Conservation (phyloP, 2,888 invertebrate genomes). For the Pseudococcus jackbeardsleyi region DNA sequence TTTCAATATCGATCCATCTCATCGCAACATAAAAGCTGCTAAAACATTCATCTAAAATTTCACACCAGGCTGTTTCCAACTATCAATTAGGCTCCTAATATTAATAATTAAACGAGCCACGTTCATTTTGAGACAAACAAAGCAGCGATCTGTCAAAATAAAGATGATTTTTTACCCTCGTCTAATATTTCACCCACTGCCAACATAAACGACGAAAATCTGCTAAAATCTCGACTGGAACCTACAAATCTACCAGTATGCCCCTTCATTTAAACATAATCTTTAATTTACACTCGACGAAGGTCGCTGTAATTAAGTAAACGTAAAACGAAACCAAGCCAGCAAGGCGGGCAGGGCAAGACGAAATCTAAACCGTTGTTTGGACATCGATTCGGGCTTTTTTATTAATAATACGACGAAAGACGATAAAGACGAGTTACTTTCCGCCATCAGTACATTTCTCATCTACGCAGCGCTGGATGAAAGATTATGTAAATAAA, state of each 20-base stretch:
- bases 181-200: not conserved
- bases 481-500: conserved; percentile 32
- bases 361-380: conserved; percentile 20
- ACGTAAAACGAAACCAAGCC: not conserved
- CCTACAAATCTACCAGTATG: not conserved
- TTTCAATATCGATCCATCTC: not conserved
- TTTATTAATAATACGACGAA: conserved; percentile 28
- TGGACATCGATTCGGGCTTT: conserved; percentile 23
- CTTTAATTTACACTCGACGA: conserved; percentile 33
- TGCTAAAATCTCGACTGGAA: not conserved
- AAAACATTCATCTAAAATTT: not conserved
- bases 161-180: not conserved
- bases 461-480: not conserved
- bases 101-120: not conserved
- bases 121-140: not conserved
- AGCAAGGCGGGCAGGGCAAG: not conserved
- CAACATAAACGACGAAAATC: not conserved
- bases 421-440: not conserved
- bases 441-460: not conserved
- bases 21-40: not conserved
- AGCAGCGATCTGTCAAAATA: not conserved
- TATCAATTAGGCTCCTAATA: not conserved
- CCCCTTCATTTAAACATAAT: not conserved
- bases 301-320: not conserved
- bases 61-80: not conserved